Conservation (phyloP, 2,797 vertebrate species). For the Pipistrellus pygmaeus region DNA sequence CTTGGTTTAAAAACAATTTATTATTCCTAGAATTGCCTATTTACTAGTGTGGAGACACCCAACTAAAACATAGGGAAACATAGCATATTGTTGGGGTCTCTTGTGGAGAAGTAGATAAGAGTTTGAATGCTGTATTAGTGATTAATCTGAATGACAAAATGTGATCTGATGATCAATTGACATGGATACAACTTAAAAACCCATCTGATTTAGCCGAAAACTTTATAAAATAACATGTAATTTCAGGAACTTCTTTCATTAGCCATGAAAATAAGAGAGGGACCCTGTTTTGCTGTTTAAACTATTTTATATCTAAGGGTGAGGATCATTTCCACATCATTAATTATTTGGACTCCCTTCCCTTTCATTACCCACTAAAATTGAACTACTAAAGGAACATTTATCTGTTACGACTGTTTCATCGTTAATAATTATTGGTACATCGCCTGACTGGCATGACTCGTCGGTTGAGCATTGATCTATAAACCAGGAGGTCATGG, state of each 20-base stretch:
- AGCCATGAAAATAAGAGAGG: slow-evolving; percentile 20
- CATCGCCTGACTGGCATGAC: too few species aligned
- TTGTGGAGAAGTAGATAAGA: slow-evolving; percentile 37
- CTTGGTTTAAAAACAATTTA: slow-evolving; percentile 55
- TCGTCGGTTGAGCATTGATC: too few species aligned
- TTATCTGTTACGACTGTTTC: slow-evolving; percentile 23
- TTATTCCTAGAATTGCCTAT: slow-evolving; percentile 41
- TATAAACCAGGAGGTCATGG: too few species aligned
- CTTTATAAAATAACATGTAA: slow-evolving; percentile 24
- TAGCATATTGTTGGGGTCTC: neutral
- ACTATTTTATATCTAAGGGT: slow-evolving; percentile 38
- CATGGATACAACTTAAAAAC: slow-evolving; percentile 19
- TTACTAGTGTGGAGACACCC: slow-evolving; percentile 46
- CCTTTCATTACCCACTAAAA: neutral
- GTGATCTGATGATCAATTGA: neutral
- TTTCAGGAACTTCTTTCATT: slow-evolving; percentile 56
- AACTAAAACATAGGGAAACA: slow-evolving; percentile 4
- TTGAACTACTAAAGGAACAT: slow-evolving; percentile 37
- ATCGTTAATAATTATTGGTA: slow-evolving; percentile 42
- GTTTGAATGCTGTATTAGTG: slow-evolving; percentile 52
- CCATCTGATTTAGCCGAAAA: slow-evolving; percentile 24
- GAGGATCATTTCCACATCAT: slow-evolving; percentile 33
- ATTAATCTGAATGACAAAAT: slow-evolving; percentile 33
- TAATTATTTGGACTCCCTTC: slow-evolving; percentile 42
- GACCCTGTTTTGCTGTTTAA: slow-evolving; percentile 42